Evolutionary conservation across 30 jellyfish, hydroid and myxozoan species (phyloP).

Genomic region (Mastigias papua): DNA sequence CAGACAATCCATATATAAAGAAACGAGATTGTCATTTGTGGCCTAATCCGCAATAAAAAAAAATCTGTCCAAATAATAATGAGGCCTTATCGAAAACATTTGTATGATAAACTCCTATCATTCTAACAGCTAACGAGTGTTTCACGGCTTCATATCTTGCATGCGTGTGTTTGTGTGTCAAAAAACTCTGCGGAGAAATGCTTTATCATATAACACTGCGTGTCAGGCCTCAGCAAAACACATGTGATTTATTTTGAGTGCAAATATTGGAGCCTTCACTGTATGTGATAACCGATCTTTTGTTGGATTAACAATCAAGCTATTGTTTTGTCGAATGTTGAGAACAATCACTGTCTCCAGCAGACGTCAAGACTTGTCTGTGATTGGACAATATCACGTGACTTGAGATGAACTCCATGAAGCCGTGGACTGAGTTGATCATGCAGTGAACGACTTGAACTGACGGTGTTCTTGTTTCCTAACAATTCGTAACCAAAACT

Average conservation of each 20-base stretch:
- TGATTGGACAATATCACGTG: constrained; percentile 86
- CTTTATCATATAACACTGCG: background rate
- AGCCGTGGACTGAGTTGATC: constrained; percentile 59
- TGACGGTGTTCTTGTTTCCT: constrained; percentile 34
- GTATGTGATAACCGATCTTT: constrained; percentile 78
- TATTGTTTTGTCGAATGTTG: constrained; percentile 48
- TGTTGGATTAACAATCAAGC: constrained; percentile 62
- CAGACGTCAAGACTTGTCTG: constrained; percentile 80
- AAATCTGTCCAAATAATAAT: background rate
- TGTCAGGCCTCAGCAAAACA: constrained; percentile 35
- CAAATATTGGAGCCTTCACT: constrained; percentile 82
- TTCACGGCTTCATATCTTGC: background rate
- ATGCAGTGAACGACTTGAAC: constrained; percentile 65
- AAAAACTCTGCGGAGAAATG: background rate
- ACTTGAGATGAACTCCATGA: constrained; percentile 65
- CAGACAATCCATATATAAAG: too few relatives aligned
- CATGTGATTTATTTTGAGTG: constrained; percentile 72
- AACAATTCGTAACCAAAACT: background rate
- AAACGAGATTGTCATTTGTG: background rate
- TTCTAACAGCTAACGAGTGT: background rate
- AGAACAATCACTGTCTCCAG: constrained; percentile 77
- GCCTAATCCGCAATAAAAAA: background rate
- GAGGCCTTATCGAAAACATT: background rate
- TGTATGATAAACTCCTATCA: background rate
- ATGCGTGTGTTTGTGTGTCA: background rate